These are phyloP conservation scores for Daphoenositta chrysoptera DNA, from an alignment of 2,113 vertebrate species.

Conservation along the genomic window DNA sequence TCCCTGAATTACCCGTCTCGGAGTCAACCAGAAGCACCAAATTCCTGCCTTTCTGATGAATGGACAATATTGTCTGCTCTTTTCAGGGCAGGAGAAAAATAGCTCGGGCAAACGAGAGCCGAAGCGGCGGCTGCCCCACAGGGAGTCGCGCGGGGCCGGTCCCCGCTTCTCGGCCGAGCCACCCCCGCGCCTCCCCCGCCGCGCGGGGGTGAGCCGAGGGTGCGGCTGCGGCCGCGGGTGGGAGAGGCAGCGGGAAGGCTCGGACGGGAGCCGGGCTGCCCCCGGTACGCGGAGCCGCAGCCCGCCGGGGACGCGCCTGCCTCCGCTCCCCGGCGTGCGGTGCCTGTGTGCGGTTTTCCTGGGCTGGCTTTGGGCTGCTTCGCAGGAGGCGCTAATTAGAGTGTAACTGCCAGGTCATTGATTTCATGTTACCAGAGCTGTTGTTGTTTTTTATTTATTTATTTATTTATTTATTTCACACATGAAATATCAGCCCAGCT, in stretches of 20 bases:
- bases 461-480: neutral
- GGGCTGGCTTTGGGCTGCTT: constrained; percentile 38
- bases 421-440: constrained; percentile 46
- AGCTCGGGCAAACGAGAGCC: neutral
- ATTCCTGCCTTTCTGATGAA: constrained; percentile 46
- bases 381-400: constrained; percentile 62
- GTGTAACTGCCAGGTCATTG: constrained; percentile 65
- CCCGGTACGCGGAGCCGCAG: neutral
- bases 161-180: neutral
- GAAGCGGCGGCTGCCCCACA: neutral
- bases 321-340: neutral
- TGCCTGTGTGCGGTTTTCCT: neutral
- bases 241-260: neutral
- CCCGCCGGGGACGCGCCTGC: neutral
- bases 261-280: neutral
- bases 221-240: neutral
- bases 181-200: neutral
- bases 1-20: neutral
- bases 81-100: constrained; percentile 9
- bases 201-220: neutral
- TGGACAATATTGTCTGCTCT: neutral
- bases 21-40: constrained; percentile 22
- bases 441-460: neutral
- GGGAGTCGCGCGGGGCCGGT: neutral
- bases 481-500: neutral